These are phyloP conservation scores for Athene cunicularia DNA, from an alignment of 2,113 vertebrate genomes.

Conservation along the genomic window DNA sequence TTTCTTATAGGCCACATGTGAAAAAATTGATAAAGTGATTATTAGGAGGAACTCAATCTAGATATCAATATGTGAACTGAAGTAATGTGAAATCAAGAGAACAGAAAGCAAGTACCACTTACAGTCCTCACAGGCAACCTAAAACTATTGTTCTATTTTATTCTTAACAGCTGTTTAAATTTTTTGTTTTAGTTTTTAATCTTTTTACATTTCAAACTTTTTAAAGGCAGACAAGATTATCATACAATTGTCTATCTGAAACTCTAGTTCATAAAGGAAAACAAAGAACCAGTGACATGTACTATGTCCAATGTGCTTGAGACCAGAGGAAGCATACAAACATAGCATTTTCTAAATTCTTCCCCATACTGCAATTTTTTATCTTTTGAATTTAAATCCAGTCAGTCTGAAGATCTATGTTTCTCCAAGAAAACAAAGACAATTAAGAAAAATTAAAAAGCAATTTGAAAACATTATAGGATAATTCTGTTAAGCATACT, in stretches of 20 bases:
- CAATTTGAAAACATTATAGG: not conserved
- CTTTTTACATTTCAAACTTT: not conserved
- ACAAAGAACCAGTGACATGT: not conserved
- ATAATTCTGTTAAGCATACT: not conserved
- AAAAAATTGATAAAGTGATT: not conserved
- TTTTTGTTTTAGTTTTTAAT: not conserved
- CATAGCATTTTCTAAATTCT: not conserved
- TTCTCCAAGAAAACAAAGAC: not conserved
- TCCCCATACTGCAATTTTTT: not conserved
- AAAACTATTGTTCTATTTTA: not conserved
- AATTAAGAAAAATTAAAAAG: not conserved
- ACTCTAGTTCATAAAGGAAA: not conserved
- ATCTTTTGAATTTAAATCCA: not conserved
- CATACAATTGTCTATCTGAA: not conserved
- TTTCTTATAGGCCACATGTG: not conserved
- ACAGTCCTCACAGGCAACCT: not conserved
- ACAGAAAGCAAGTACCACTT: not conserved
- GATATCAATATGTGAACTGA: not conserved
- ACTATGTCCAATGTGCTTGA: not conserved
- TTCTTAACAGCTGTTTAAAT: not conserved
- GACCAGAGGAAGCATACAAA: not conserved
- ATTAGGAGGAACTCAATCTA: not conserved
- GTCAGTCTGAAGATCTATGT: fast-evolving
- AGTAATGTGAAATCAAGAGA: not conserved
- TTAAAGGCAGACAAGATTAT: not conserved